Evolutionary conservation across 1,140 invertebrate species (phyloP), one percentile per base, ranked within the genome.

Genomic region (Listronotus oregonensis): DNA sequence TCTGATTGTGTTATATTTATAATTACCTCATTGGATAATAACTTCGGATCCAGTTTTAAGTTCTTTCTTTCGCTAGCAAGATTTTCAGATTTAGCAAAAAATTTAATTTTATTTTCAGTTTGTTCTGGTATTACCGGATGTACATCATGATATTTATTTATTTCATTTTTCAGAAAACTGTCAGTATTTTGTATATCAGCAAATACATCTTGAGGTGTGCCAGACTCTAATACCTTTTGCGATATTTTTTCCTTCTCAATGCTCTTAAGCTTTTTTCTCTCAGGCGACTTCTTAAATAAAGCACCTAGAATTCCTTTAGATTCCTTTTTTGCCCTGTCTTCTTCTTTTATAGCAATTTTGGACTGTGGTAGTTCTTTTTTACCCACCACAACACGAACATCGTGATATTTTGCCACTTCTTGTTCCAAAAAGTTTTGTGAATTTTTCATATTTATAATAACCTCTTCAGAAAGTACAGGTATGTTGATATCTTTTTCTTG

Each of bases 361-460:
- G 55, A 59, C 11, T 14, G 14, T 27, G 21, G 21, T 5, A 27
- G 21, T 27, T 27, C 5, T 46, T 60, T 37, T 40, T 59, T 51
- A 7, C 1, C 12, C 15, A 49, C 39, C 9, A 61, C 21, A 11
- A 65, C 58, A 56, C 44, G 58, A 10, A 70, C 66, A 47, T 69
- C 67, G 17, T 69, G 64, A 39, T 69, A 69, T 40, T 55, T 50
- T 5, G 21, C 17, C 11, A 69, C 50, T 58, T 66, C 67, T 11
- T 18, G 27, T 21, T 50, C 66, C 18, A 69, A 34, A 46, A 68
- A 68, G 21, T 42, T 31, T 17, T 69, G 40, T 3, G 49, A 69
- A 12, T 64, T 50, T 46, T 71, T 62, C 58, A 69, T 73, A 39
- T 59, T 40, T 15, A 46, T 61, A 17, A 69, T 10, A 14, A 63